Conservation (phyloP, 1,140 invertebrate genomes). For the Drosophila ogumai region DNA sequence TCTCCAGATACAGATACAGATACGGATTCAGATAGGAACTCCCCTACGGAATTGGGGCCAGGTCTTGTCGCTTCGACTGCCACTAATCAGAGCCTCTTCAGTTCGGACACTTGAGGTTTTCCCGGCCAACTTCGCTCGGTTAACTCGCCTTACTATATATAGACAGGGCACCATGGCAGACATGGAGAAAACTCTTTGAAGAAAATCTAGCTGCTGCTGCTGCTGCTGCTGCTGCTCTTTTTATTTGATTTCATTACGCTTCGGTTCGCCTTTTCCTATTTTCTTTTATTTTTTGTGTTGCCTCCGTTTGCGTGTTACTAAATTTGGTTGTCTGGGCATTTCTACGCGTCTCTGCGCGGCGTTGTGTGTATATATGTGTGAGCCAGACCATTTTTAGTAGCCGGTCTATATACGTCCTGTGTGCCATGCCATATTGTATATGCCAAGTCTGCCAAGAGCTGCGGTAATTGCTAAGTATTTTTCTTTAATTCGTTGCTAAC, state of each 20-base stretch:
- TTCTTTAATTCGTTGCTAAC: conserved; percentile 44
- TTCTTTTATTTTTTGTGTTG: conserved; percentile 24
- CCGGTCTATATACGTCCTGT: conserved; percentile 61
- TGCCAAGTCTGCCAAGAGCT: conserved; percentile 39
- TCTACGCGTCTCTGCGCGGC: conserved; percentile 40
- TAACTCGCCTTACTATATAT: conserved; percentile 64
- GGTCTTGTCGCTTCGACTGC: conserved; percentile 30
- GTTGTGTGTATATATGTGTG: conserved; percentile 41
- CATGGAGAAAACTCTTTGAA: conserved; percentile 74
- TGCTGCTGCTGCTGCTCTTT: conserved; percentile 49
- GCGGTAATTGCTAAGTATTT: conserved; percentile 56
- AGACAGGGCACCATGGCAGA: conserved; percentile 43
- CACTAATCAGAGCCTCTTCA: conserved; percentile 73
- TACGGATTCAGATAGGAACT: conserved; percentile 20
- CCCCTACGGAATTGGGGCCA: conserved; percentile 59
- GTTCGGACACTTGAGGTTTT: conserved; percentile 61
- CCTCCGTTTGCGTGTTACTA: conserved; percentile 69
- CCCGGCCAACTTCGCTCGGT: conserved; percentile 23
- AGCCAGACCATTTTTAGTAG: conserved; percentile 79
- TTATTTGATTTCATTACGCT: conserved; percentile 80
- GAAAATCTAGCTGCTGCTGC: conserved; percentile 56
- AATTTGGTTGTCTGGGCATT: conserved; percentile 82
- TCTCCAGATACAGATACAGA: conserved; percentile 38
- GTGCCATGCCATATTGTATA: conserved; percentile 27
- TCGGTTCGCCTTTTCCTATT: conserved; percentile 37